Evolutionary conservation across 37 sponge, comb jelly and placozoan genomes (phyloP), one percentile per base, ranked within the genome.

Genomic region (Ianthella basta): DNA sequence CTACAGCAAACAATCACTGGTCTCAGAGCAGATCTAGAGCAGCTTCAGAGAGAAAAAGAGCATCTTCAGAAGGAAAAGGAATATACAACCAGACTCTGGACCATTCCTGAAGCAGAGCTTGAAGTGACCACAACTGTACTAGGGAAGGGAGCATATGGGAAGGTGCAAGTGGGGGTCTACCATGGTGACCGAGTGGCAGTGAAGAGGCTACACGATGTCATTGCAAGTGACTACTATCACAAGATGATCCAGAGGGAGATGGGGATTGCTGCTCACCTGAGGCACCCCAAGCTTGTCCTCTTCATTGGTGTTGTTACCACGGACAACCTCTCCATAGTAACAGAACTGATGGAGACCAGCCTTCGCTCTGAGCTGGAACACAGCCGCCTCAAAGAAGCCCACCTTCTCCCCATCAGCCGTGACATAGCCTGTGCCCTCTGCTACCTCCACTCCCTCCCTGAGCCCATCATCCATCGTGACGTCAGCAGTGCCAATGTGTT

Each of bases 401-500:
- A 40, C 25, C 41, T 30, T 19, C 32, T 69, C 38, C 34, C 68
- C 34, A 84, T 91, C 25, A 70, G 86, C 41, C 24, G 65, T 16
- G 90, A 93, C 39, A 80, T 88, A 33, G 88, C 90, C 67, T 66
- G 60, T 56, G 94, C 88, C 25, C 86, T 93, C 30, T 81, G 90
- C 59, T 93, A 90, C 88, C 59, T 93, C 14, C 94, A 93, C 61
- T 59, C 80, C 1, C 85, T 29, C 29, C 83, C 82, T 4, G 88
- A 89, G 56, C 88, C 90, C 37, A 90, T 90, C 72, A 89, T 93
- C 38, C 94, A 93, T 75, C 85, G 90, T 37, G 90, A 93, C 55
- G 86, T 93, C 81, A 94, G 95, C 60, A 70, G 87, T 29, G 82
- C 89, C 41, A 94, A 94, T 78, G 89, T 94, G 32, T 86, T 94